These are phyloP conservation scores for Caloenas nicobarica DNA, from an alignment of 2,113 vertebrate species.

Conservation along the genomic window DNA sequence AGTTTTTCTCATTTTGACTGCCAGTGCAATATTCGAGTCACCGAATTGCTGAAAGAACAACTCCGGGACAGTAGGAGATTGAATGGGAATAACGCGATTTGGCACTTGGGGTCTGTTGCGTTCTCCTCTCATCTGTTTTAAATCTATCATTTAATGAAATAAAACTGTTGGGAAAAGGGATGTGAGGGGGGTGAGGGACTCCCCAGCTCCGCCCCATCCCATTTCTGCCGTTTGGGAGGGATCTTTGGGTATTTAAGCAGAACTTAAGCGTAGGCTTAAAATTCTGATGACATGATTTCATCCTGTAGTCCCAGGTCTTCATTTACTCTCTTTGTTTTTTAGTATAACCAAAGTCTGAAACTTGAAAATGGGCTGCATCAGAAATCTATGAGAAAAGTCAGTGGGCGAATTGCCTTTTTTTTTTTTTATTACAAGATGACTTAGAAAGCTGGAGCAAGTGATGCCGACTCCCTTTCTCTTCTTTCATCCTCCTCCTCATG, in stretches of 20 bases:
- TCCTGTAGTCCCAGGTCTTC: neutral
- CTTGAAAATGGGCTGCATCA: neutral
- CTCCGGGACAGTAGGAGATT: neutral
- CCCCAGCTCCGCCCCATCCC: neutral
- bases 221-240: neutral
- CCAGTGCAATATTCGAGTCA: neutral
- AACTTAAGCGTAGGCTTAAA: neutral
- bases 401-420: neutral
- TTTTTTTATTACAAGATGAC: neutral
- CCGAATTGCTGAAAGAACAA: neutral
- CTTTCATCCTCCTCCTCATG: neutral
- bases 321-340: neutral
- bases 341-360: neutral
- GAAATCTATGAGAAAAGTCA: neutral
- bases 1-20: neutral
- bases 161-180: neutral
- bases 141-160: constrained; percentile 15
- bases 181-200: neutral
- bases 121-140: constrained; percentile 3
- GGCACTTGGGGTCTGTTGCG: neutral
- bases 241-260: neutral
- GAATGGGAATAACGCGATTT: neutral
- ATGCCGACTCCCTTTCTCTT: neutral
- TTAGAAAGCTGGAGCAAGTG: neutral
- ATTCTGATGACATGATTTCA: neutral